Percentiles rank a stretch among this genome's conserved stretches.
Conservation (phyloP, 2,888 invertebrate species). For the Eulithis prunata region DNA sequence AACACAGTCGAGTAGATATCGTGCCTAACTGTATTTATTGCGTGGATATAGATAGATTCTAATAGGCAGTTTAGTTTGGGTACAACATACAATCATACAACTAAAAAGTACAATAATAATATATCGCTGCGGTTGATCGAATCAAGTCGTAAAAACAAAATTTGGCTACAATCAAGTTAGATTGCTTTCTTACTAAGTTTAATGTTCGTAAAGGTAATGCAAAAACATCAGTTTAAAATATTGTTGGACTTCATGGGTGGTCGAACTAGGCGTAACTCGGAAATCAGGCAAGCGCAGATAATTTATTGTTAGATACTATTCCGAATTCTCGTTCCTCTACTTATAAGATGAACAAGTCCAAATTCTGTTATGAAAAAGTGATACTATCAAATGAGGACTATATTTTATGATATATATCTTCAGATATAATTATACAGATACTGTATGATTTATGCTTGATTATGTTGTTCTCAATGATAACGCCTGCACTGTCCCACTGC, state of each 20-base stretch:
- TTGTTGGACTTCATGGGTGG: conserved; percentile 43
- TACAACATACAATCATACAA: conserved; percentile 1
- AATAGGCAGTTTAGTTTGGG: conserved; percentile 1
- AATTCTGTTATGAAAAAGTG: conserved; percentile 14
- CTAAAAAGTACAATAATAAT: background rate
- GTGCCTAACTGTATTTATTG: conserved; percentile 62
- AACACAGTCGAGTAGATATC: conserved; percentile 54
- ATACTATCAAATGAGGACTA: conserved; percentile 22
- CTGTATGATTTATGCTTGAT: conserved; percentile 25
- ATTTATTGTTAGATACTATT: conserved; percentile 35
- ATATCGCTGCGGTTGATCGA: background rate
- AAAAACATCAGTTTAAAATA: conserved; percentile 30
- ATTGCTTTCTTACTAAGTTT: conserved; percentile 9
- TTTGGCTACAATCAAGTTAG: background rate
- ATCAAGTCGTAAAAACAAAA: conserved; percentile 4
- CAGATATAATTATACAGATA: conserved; percentile 19
- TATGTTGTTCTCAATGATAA: background rate
- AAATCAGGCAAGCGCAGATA: conserved; percentile 38
- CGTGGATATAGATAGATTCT: background rate
- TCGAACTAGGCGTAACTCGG: conserved; percentile 41
- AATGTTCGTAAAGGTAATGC: conserved; percentile 18
- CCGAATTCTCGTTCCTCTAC: conserved; percentile 27
- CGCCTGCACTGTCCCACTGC: too few species aligned
- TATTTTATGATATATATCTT: conserved; percentile 24
- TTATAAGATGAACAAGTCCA: conserved; percentile 19